These are phyloP conservation scores for Rhagium mordax DNA, from an alignment of 2,888 invertebrate species.

Conservation along the genomic window DNA sequence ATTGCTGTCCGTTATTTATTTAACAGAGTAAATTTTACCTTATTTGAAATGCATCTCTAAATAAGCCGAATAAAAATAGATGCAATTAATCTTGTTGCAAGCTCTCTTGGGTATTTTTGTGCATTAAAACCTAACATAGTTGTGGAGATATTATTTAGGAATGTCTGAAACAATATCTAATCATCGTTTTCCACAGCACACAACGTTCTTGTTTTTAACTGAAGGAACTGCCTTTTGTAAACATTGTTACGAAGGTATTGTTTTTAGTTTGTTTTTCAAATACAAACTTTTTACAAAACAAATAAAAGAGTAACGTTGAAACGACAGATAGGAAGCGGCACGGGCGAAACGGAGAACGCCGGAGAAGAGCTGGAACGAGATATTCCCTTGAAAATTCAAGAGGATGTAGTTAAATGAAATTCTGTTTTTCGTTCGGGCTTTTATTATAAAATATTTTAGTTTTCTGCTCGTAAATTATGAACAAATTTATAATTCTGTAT, in stretches of 20 bases:
- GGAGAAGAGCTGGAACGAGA: constrained; percentile 35
- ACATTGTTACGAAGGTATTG: constrained; percentile 50
- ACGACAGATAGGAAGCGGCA: constrained; percentile 35
- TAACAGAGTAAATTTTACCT: neutral
- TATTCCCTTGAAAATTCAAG: constrained; percentile 67
- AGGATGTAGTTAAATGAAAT: constrained; percentile 49
- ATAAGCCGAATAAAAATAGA: neutral
- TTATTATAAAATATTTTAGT: constrained; percentile 41
- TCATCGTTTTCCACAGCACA: neutral
- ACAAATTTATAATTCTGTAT: constrained; percentile 17
- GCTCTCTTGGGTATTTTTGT: neutral
- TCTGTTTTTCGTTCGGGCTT: constrained; percentile 36
- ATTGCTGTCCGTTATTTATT: neutral
- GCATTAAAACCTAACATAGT: too few species aligned
- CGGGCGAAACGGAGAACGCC: constrained; percentile 42
- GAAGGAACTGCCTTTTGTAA: constrained; percentile 56
- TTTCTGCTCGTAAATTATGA: constrained; percentile 36
- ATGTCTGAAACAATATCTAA: constrained; percentile 15
- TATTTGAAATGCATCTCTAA: neutral
- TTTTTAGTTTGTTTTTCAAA: constrained; percentile 68
- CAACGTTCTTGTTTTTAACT: neutral
- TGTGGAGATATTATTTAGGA: neutral
- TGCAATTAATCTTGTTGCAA: neutral
- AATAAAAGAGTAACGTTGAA: constrained; percentile 58
- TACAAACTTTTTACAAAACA: constrained; percentile 67